Conservation (phyloP, 1,140 invertebrate genomes). For the Magallana angulata region DNA sequence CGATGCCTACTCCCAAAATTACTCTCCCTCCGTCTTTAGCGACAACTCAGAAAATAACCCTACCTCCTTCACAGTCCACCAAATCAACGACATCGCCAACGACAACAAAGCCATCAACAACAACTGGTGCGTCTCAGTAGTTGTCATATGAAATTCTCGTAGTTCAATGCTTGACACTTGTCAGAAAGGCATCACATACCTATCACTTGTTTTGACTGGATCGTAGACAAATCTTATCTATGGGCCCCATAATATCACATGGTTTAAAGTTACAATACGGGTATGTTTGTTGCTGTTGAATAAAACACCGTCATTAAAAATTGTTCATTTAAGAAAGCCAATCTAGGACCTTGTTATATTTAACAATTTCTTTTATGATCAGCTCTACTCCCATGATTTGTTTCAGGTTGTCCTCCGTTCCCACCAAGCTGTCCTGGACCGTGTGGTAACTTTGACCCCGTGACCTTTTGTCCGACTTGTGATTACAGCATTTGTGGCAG, state of each 20-base stretch:
- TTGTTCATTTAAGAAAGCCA: too few species aligned
- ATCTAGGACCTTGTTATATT: too few species aligned
- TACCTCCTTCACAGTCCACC: background rate
- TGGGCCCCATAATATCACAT: too few species aligned
- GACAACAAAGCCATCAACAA: background rate
- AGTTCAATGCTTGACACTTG: too few species aligned
- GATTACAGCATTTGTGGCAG: slow-evolving; percentile 19
- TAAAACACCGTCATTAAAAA: too few species aligned
- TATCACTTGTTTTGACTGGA: too few species aligned
- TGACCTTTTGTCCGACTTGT: slow-evolving; percentile 21
- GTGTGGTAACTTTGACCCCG: slow-evolving; percentile 18
- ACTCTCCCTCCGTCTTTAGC: background rate
- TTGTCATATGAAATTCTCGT: too few species aligned
- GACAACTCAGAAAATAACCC: background rate
- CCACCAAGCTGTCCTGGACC: background rate
- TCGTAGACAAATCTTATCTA: too few species aligned
- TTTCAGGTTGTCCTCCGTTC: slow-evolving; percentile 3
- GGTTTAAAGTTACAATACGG: too few species aligned
- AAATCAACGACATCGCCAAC: background rate
- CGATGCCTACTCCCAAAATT: background rate
- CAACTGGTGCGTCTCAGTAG: background rate
- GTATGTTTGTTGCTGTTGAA: too few species aligned
- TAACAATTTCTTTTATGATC: too few species aligned
- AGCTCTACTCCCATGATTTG: background rate
- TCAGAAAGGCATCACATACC: too few species aligned